Evolutionary conservation across 2,113 vertebrate genomes (phyloP).

Genomic region (Toxostoma redivivum): DNA sequence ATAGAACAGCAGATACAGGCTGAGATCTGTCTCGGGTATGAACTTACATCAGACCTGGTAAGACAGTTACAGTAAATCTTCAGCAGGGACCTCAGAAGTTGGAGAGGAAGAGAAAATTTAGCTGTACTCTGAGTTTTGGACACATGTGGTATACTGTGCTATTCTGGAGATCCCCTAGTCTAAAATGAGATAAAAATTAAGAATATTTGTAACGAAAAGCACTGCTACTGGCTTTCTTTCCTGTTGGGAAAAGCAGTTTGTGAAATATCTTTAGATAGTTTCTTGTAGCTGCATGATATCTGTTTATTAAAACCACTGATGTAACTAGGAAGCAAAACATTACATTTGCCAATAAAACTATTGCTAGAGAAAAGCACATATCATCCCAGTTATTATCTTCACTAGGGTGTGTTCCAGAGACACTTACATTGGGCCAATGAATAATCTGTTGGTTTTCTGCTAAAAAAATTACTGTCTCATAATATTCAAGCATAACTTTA

Average conservation of each 20-base stretch:
- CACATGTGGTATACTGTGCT: background rate
- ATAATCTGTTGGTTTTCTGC: slow-evolving; percentile 16
- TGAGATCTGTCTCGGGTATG: background rate
- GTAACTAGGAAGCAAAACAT: slow-evolving; percentile 57
- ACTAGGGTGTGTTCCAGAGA: slow-evolving; percentile 41
- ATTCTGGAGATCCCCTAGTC: background rate
- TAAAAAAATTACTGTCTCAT: background rate
- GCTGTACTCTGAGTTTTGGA: background rate
- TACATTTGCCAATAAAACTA: slow-evolving; percentile 65
- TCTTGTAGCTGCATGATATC: slow-evolving; percentile 14
- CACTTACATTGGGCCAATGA: background rate
- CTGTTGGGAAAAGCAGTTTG: slow-evolving; percentile 2
- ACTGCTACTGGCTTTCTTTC: slow-evolving; percentile 7
- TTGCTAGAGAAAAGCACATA: slow-evolving; percentile 52
- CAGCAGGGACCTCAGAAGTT: background rate
- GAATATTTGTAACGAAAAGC: background rate
- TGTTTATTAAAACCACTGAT: slow-evolving; percentile 54
- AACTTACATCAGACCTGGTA: background rate
- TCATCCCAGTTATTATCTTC: slow-evolving; percentile 55
- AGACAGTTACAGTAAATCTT: background rate
- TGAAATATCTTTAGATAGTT: slow-evolving; percentile 47
- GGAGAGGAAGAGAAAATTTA: background rate
- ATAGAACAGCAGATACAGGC: background rate
- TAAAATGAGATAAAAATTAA: slow-evolving; percentile 1
- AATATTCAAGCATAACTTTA: slow-evolving; percentile 5